Evolutionary conservation across 2,797 vertebrate genomes (phyloP).

Genomic region (Ceryle rudis): DNA sequence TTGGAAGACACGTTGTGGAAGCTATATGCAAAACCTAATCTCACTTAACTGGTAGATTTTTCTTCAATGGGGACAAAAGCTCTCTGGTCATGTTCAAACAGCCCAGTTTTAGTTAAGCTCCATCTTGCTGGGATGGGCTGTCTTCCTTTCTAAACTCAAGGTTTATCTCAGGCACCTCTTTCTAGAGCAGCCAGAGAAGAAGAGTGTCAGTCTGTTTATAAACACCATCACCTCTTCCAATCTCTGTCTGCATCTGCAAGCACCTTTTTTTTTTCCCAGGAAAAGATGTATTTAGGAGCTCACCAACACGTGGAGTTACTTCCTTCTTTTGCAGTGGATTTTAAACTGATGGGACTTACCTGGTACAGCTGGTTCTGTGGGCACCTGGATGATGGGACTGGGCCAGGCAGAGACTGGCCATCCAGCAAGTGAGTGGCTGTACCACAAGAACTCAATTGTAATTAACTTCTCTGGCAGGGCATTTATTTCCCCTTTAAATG

Average conservation of each 20-base stretch:
- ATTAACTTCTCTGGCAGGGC: not conserved
- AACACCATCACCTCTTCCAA: accelerated
- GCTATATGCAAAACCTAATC: not conserved
- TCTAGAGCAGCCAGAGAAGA: not conserved
- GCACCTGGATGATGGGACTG: not conserved
- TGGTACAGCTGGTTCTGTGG: not conserved
- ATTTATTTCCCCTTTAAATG: not conserved
- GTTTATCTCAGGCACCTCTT: not conserved
- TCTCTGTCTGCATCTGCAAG: not conserved
- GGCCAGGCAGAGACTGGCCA: not conserved
- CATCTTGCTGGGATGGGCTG: not conserved
- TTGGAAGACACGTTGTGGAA: not conserved
- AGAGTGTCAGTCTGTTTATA: not conserved
- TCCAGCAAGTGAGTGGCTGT: not conserved
- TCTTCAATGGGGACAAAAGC: not conserved
- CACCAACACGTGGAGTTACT: not conserved
- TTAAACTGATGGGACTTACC: not conserved
- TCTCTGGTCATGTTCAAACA: not conserved
- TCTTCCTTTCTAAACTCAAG: not conserved
- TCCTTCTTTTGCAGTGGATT: not conserved
- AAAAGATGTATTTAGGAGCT: not conserved
- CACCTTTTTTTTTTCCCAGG: not conserved
- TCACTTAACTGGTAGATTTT: not conserved
- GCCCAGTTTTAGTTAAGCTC: not conserved
- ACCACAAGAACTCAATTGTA: not conserved